Evolutionary conservation across 1,140 invertebrate genomes (phyloP).

Genomic region (Berghia stephanieae): DNA sequence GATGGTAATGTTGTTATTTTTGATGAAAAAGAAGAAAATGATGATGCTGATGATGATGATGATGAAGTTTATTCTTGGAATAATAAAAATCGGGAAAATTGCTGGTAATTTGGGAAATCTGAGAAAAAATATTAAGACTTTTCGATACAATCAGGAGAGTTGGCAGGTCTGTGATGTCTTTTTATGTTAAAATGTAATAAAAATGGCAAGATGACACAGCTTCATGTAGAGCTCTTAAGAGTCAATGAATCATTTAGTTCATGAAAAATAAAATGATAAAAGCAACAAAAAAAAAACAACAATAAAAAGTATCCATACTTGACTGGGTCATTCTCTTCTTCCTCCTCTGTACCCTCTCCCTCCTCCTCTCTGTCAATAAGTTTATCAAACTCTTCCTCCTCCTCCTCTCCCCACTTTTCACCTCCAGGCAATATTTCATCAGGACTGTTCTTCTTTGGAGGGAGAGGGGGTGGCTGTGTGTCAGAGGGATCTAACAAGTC

Average conservation of each 20-base stretch:
- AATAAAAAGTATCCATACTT: background rate
- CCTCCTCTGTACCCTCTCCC: background rate
- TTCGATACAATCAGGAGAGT: too few relatives aligned
- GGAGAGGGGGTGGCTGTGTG: slow-evolving; percentile 17
- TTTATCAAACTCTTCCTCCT: slow-evolving; percentile 14
- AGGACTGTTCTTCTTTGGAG: slow-evolving; percentile 28
- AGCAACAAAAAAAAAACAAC: background rate
- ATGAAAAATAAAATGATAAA: background rate
- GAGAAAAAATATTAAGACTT: too few relatives aligned
- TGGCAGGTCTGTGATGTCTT: background rate
- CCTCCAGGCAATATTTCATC: background rate
- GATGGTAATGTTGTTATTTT: too few relatives aligned
- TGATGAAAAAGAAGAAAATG: too few relatives aligned
- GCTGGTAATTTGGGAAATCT: too few relatives aligned
- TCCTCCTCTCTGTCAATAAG: background rate
- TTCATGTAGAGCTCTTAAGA: too few relatives aligned
- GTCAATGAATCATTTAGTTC: background rate
- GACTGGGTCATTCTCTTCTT: background rate
- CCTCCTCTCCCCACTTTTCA: slow-evolving; percentile 7
- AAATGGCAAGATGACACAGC: too few relatives aligned
- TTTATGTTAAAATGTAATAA: background rate
- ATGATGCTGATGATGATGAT: too few relatives aligned
- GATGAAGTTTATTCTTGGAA: too few relatives aligned
- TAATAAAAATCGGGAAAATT: too few relatives aligned
- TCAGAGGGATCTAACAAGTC: too few relatives aligned